These are phyloP conservation scores for Drosophila siamana DNA, from an alignment of 2,888 invertebrate genomes.

Conservation along the genomic window DNA sequence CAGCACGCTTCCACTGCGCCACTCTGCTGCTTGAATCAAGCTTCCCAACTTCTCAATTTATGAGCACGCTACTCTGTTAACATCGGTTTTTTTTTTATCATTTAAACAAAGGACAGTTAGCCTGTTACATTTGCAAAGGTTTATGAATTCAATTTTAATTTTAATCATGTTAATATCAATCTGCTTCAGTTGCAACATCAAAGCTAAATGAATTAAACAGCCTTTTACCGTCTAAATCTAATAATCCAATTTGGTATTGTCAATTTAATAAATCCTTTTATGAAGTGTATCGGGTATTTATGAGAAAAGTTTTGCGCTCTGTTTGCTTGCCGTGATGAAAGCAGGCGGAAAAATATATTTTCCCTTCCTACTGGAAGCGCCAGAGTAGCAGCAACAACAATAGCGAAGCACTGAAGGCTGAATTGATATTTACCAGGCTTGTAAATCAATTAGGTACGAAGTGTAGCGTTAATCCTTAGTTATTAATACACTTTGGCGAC, in stretches of 20 bases:
- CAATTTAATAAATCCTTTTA: constrained; percentile 66
- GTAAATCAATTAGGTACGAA: constrained; percentile 51
- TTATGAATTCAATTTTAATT: neutral
- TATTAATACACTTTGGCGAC: constrained; percentile 32
- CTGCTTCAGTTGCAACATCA: neutral
- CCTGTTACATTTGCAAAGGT: neutral
- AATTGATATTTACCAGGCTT: constrained; percentile 49
- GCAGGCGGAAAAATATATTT: constrained; percentile 13
- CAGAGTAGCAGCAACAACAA: neutral
- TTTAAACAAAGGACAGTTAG: neutral
- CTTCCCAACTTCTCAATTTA: neutral
- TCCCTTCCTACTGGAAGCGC: neutral
- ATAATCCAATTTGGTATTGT: constrained; percentile 68
- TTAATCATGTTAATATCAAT: neutral
- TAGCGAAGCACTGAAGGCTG: too few species aligned
- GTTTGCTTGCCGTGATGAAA: constrained; percentile 18
- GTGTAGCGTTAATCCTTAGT: constrained; percentile 26
- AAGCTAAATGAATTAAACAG: constrained; percentile 27
- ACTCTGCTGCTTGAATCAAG: constrained; percentile 12
- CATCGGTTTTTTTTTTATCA: too few species aligned
- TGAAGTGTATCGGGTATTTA: constrained; percentile 53
- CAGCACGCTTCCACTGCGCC: constrained; percentile 42
- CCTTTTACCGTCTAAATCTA: constrained; percentile 28
- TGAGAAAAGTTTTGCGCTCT: constrained; percentile 44
- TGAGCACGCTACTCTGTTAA: neutral